Conservation (phyloP, 1,140 invertebrate genomes). For the Battus philenor region DNA sequence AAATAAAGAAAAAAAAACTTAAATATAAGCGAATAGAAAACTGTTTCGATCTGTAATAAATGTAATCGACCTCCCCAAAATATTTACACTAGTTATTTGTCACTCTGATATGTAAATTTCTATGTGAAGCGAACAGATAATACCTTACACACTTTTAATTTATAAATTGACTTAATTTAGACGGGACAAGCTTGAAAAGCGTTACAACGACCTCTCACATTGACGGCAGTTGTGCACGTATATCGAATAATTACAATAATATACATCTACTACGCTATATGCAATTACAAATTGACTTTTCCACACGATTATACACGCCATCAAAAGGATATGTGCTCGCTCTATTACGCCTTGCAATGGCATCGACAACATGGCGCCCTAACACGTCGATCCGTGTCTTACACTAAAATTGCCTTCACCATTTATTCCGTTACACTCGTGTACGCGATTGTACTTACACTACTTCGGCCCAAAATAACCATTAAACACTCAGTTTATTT, state of each 20-base stretch:
- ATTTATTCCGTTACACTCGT: slow-evolving; percentile 42
- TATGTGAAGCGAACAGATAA: slow-evolving; percentile 31
- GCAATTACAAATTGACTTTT: slow-evolving; percentile 46
- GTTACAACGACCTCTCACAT: slow-evolving; percentile 33
- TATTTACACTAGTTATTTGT: slow-evolving; percentile 51
- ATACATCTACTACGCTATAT: slow-evolving; percentile 30
- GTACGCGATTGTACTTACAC: slow-evolving; percentile 40
- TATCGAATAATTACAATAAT: slow-evolving; percentile 32
- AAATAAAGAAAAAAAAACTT: not conserved
- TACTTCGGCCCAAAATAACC: slow-evolving; percentile 18
- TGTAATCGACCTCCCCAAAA: no score
- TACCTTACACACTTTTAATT: slow-evolving; percentile 24
- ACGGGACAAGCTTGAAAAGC: slow-evolving; percentile 55
- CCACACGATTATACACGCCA: slow-evolving; percentile 17
- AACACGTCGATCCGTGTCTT: no score
- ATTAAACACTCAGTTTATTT: slow-evolving; percentile 22
- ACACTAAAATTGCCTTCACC: slow-evolving; percentile 20
- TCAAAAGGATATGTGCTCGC: slow-evolving; percentile 20
- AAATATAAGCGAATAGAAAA: no score
- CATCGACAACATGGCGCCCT: slow-evolving; percentile 2
- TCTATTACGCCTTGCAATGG: not conserved
- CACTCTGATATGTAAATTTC: slow-evolving; percentile 61
- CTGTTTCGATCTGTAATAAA: no score
- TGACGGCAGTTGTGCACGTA: slow-evolving; percentile 38
- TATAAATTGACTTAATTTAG: slow-evolving; percentile 21